Base-by-base conservation (phyloP, 2,797 vertebrate genomes). In the Lithobates pipiens region DNA sequence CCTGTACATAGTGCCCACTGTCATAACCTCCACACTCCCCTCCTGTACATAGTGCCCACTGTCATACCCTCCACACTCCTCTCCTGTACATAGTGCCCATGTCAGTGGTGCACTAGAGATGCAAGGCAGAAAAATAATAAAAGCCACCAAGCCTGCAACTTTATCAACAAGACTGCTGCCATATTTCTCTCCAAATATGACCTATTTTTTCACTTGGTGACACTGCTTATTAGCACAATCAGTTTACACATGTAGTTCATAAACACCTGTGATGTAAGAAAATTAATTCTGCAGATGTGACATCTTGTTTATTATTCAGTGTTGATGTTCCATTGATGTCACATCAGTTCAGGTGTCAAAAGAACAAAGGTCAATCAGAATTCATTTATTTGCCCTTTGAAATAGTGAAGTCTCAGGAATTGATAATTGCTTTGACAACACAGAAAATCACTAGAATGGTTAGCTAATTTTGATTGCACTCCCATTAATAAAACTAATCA, bases 351-450 rank as follows among this genome's bases (percentile, higher is more conserved):
- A 18, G 23, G 27, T 71, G 46, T 77, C 67, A 77, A 42, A 11
- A 15, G 44, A 36, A 82, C 21, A 67, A 34, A 46, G 67, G 18
- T 82, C 65, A 73, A 8, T 36, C 36, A 15, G 50, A 54, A 39
- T 54, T 50, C 36, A 76, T 61, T 67, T 29, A 29, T 23, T 23
- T 68, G 75, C 27, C 74, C 85, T 86, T 82, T 82, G 85, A 82
- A 16, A 82, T 67, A 9, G 68, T 70, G 42, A 79, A 75, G 70
- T 27, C 25, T 42, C 34, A 76, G 29, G 18, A 77, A 67, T 39
- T 71, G 79, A 82, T 82, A 77, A 71, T 65, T 70, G 21, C 65
- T 50, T 65, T 77, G 79, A 65, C 50, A 76, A 61, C 54, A 54
- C 27, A 54, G 73, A 76, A 61, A 71, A 82, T 82, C 39, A 75